Conservation (phyloP, 2,888 invertebrate genomes). For the Drosophila borealis region DNA sequence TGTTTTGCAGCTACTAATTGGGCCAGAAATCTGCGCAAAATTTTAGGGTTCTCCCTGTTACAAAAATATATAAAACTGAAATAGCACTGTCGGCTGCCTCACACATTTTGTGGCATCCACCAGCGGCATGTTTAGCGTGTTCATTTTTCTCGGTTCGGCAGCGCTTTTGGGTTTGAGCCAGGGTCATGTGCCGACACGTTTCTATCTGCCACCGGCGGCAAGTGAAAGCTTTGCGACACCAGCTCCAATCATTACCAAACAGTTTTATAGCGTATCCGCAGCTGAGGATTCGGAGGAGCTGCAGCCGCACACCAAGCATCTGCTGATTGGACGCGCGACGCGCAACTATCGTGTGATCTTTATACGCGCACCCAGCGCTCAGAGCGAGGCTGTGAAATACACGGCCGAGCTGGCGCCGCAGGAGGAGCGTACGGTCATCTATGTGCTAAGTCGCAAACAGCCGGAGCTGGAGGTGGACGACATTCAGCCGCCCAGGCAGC, state of each 20-base stretch:
- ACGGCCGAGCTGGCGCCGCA: constrained; percentile 83
- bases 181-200: constrained; percentile 37
- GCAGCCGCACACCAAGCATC: constrained; percentile 64
- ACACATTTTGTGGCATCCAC: constrained; percentile 38
- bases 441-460: constrained; percentile 83
- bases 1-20: constrained; percentile 61
- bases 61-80: constrained; percentile 30
- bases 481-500: constrained; percentile 77
- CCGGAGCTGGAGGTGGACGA: constrained; percentile 77
- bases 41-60: constrained; percentile 4
- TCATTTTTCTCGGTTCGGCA: constrained; percentile 10
- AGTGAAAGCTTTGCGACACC: constrained; percentile 27
- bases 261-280: constrained; percentile 83
- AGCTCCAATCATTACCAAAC: constrained; percentile 81
- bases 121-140: constrained; percentile 38
- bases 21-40: constrained; percentile 25
- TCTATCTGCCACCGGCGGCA: constrained; percentile 54
- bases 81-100: constrained; percentile 7
- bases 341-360: constrained; percentile 84
- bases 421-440: constrained; percentile 84
- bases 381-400: constrained; percentile 63
- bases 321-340: constrained; percentile 81
- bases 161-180: background rate
- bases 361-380: constrained; percentile 82
- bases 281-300: constrained; percentile 81